Conservation (phyloP, 2,888 invertebrate species). For the Oegoconia quadripuncta region DNA sequence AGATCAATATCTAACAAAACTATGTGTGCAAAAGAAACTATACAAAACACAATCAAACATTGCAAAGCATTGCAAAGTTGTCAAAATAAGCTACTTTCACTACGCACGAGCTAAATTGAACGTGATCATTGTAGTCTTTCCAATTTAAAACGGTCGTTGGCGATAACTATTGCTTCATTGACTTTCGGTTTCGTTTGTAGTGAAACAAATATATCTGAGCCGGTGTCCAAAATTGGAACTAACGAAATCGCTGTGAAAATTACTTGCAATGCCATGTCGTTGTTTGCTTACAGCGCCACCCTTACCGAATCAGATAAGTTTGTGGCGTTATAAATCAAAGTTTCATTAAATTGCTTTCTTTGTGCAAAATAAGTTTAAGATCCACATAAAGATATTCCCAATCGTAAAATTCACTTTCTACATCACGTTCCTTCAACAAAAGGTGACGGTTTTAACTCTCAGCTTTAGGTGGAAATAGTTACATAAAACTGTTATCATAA, state of each 20-base stretch:
- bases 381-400: constrained; percentile 28
- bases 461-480: constrained; percentile 23
- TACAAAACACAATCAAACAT: neutral
- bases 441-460: constrained; percentile 14
- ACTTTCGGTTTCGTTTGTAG: constrained; percentile 63
- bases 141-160: constrained; percentile 27
- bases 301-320: too few relatives aligned
- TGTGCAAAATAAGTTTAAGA: constrained; percentile 39
- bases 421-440: constrained; percentile 40
- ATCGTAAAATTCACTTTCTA: constrained; percentile 53
- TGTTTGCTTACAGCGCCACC: too few relatives aligned
- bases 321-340: too few relatives aligned
- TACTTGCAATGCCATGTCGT: too few relatives aligned
- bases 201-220: too few relatives aligned
- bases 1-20: constrained; percentile 1
- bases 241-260: too few relatives aligned
- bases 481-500: constrained; percentile 34
- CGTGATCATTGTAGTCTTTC: constrained; percentile 33
- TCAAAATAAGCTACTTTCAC: constrained; percentile 43
- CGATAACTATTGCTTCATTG: constrained; percentile 35
- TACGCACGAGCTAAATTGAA: constrained; percentile 32
- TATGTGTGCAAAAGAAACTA: constrained; percentile 5
- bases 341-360: constrained; percentile 45
- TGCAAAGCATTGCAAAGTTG: constrained; percentile 16
- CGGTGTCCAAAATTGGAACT: too few relatives aligned